These are phyloP conservation scores for Forpus xanthops DNA, from an alignment of 2,797 vertebrate species.

Conservation along the genomic window DNA sequence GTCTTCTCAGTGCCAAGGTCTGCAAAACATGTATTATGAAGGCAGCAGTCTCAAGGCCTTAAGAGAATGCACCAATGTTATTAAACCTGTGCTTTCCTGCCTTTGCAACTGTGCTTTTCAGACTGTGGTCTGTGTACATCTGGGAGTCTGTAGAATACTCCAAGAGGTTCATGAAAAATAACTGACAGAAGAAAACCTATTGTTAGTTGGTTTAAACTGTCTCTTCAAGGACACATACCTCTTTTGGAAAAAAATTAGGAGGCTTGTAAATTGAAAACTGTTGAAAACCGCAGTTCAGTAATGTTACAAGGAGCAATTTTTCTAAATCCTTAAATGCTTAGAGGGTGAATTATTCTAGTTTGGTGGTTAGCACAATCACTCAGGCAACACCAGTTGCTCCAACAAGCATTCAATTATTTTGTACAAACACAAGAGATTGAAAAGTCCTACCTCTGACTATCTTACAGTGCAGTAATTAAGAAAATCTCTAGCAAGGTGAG, in stretches of 20 bases:
- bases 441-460: neutral
- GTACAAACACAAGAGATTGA: neutral
- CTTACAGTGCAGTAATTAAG: neutral
- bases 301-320: neutral
- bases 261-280: slow-evolving; percentile 38
- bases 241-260: neutral
- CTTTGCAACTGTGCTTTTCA: neutral
- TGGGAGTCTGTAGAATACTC: neutral
- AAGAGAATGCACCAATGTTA: neutral
- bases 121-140: neutral
- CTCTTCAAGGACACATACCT: neutral
- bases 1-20: neutral
- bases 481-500: neutral
- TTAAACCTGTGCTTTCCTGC: neutral
- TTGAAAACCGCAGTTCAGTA: slow-evolving; percentile 20
- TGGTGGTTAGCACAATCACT: neutral
- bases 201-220: slow-evolving; percentile 12
- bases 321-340: neutral
- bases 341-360: neutral
- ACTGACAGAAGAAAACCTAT: neutral
- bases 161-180: neutral
- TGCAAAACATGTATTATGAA: neutral
- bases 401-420: slow-evolving; percentile 14
- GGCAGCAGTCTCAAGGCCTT: neutral
- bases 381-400: neutral